Percentiles rank a stretch among this genome's conserved stretches.
phyloP scores from a whole-genome alignment of 1,140 invertebrate species.

The Lordiphosa mommai region DNA sequence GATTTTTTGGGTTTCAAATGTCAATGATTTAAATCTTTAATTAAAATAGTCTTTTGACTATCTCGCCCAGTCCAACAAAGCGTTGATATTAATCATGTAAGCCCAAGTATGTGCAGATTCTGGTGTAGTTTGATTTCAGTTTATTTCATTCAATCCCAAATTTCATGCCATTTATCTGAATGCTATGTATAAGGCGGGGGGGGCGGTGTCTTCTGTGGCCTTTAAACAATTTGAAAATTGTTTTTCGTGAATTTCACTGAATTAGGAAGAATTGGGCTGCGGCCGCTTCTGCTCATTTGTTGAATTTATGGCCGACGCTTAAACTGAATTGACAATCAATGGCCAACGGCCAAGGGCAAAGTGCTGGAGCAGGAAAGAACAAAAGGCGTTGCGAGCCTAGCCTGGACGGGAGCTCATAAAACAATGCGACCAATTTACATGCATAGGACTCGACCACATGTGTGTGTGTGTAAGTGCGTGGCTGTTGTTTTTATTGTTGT shows the following conservation, averaged over 20 bases:
- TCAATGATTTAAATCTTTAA: too few relatives aligned
- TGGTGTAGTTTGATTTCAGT: too few relatives aligned
- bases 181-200: too few relatives aligned
- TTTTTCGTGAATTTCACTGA: constrained; percentile 40
- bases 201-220: neutral
- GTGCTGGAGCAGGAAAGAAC: constrained; percentile 16
- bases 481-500: constrained; percentile 48
- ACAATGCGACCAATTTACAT: constrained; percentile 75
- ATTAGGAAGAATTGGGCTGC: constrained; percentile 49
- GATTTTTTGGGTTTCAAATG: too few relatives aligned
- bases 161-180: too few relatives aligned
- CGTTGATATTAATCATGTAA: too few relatives aligned
- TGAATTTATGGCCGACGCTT: constrained; percentile 66
- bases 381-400: constrained; percentile 37
- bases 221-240: constrained; percentile 34
- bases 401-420: constrained; percentile 46
- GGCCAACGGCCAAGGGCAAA: constrained; percentile 18
- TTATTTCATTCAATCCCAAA: too few relatives aligned
- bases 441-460: constrained; percentile 46
- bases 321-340: constrained; percentile 75
- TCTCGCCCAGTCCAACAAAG: too few relatives aligned
- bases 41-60: too few relatives aligned
- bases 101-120: too few relatives aligned
- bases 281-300: constrained; percentile 51
- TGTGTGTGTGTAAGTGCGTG: constrained; percentile 8